phyloP scores from a whole-genome alignment of 2,113 vertebrate genomes.

The Scomber colias region DNA sequence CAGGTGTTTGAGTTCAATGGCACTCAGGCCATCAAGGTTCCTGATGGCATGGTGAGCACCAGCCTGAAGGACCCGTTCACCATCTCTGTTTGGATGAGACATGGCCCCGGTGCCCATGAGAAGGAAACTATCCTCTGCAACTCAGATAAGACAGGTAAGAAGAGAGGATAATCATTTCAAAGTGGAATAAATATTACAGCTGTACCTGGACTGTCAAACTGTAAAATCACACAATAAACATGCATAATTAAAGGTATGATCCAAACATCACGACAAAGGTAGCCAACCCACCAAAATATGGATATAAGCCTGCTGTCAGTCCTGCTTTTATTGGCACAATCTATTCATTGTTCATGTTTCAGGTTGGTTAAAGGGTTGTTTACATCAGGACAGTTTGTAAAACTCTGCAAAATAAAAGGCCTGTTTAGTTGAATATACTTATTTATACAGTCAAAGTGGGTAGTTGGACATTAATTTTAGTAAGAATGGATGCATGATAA shows the following conservation, averaged over 20 bases:
- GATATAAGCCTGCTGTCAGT: too few relatives aligned
- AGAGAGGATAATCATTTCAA: neutral
- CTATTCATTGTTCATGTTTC: too few relatives aligned
- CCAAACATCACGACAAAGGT: too few relatives aligned
- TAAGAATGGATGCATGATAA: too few relatives aligned
- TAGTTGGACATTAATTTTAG: too few relatives aligned
- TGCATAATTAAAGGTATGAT: too few relatives aligned
- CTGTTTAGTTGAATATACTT: neutral
- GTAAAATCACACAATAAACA: neutral
- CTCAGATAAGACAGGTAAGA: constrained; percentile 90
- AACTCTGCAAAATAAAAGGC: neutral
- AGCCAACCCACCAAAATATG: too few relatives aligned
- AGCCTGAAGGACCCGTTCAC: constrained; percentile 92
- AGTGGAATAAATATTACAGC: neutral
- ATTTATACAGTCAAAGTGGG: too few relatives aligned
- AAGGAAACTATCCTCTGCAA: constrained; percentile 97
- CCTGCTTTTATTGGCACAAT: too few relatives aligned
- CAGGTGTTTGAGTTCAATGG: constrained; percentile 99
- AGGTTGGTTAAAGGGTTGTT: too few relatives aligned
- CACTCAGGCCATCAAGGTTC: constrained; percentile 94
- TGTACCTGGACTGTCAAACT: neutral
- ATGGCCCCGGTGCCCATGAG: constrained; percentile 90
- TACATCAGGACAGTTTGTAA: too few relatives aligned
- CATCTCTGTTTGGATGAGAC: constrained; percentile 97
- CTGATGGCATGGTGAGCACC: constrained; percentile 88